phyloP scores from a whole-genome alignment of 2,888 invertebrate species.

The Parnassius mnemosyne region DNA sequence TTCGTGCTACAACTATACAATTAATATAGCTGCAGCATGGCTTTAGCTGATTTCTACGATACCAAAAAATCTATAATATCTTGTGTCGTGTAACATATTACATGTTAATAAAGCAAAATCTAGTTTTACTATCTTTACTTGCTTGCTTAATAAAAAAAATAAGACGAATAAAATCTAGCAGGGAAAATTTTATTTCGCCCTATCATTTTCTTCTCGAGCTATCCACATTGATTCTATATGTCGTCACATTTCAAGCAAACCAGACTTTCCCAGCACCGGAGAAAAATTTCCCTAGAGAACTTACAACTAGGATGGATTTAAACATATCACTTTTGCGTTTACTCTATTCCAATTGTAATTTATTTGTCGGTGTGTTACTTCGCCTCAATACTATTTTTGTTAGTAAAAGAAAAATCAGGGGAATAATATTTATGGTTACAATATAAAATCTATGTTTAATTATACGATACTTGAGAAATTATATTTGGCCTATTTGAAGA shows the following conservation, averaged over 20 bases:
- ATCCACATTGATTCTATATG: conserved; percentile 5
- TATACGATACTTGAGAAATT: no score
- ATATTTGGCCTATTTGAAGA: no score
- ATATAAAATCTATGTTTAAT: no score
- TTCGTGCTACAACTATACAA: no score
- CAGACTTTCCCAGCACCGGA: conserved; percentile 1
- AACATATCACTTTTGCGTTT: conserved; percentile 18
- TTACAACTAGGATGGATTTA: conserved; percentile 10
- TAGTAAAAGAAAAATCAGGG: no score
- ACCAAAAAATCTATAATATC: no score
- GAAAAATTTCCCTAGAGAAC: conserved; percentile 19
- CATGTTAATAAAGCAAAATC: no score
- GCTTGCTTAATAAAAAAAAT: not conserved
- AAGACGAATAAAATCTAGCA: not conserved
- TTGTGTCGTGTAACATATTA: no score
- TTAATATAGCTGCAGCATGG: no score
- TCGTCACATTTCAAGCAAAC: conserved; percentile 4
- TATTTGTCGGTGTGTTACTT: not conserved
- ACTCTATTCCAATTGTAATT: not conserved
- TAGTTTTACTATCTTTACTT: not conserved
- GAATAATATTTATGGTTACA: no score
- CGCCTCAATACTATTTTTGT: no score
- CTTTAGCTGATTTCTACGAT: no score
- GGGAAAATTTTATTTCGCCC: conserved; percentile 10
- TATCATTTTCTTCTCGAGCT: conserved; percentile 5